A percentile compares a stretch with the other conserved stretches of the same genome.
These are phyloP conservation scores for Trialeurodes vaporariorum DNA, from an alignment of 1,140 invertebrate genomes.

Conservation along the genomic window DNA sequence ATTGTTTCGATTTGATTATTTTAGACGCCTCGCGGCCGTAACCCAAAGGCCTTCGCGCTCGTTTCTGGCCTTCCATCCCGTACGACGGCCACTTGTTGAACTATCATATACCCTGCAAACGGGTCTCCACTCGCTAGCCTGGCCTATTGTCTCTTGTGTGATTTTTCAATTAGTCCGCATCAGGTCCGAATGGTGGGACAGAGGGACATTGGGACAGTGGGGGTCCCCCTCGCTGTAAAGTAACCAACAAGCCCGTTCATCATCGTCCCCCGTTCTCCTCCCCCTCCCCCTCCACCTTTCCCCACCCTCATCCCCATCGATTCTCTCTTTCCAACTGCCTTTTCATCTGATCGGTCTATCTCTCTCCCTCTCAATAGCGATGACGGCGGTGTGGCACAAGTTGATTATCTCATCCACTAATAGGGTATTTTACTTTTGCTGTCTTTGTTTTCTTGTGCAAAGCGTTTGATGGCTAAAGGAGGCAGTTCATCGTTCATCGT, in stretches of 20 bases:
- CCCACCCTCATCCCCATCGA: neutral
- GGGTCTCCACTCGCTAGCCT: too few species aligned
- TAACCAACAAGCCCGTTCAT: too few species aligned
- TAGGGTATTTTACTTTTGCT: neutral
- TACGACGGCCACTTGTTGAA: neutral
- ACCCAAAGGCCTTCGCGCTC: too few species aligned
- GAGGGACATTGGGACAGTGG: neutral
- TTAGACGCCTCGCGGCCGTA: too few species aligned
- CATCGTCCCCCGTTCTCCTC: neutral
- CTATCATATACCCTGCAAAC: neutral
- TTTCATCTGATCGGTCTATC: neutral
- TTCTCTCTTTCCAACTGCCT: too few species aligned
- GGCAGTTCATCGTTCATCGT: too few species aligned
- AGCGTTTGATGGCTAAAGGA: neutral
- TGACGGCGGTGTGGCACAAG: neutral
- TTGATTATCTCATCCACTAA: neutral
- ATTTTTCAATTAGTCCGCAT: neutral
- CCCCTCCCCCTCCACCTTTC: neutral
- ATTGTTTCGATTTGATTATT: too few species aligned
- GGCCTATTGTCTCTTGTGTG: neutral
- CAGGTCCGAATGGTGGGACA: too few species aligned
- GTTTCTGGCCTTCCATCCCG: too few species aligned
- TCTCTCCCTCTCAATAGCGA: neutral
- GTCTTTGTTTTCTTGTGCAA: neutral
- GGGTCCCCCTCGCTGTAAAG: neutral